Percentiles rank a stretch among this genome's conserved stretches.
These are phyloP conservation scores for Alosa sapidissima DNA, from an alignment of 2,797 vertebrate genomes.

Conservation along the genomic window DNA sequence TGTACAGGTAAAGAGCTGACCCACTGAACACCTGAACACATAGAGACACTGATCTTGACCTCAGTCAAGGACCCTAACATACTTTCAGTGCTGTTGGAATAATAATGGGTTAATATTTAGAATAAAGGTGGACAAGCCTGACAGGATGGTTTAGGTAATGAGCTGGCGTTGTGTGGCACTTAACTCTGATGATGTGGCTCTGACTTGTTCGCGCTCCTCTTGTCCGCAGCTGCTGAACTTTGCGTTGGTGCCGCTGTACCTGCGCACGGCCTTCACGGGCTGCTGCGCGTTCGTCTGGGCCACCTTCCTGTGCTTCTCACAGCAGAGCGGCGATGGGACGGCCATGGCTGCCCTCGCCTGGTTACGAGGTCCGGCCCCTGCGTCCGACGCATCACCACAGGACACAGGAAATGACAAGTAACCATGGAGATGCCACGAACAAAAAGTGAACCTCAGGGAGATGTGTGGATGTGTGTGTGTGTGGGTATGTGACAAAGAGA, in stretches of 20 bases:
- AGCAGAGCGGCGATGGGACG: constrained; percentile 82
- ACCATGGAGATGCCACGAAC: constrained; percentile 28
- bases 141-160: neutral
- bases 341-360: constrained; percentile 70
- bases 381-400: neutral
- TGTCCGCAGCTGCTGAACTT: constrained; percentile 85
- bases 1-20: constrained; percentile 82
- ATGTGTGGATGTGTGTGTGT: neutral
- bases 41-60: neutral
- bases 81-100: neutral
- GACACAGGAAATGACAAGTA: constrained; percentile 18
- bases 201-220: constrained; percentile 36
- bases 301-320: constrained; percentile 88
- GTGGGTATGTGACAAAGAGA: neutral
- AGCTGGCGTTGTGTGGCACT: neutral
- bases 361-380: constrained; percentile 57
- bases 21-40: neutral
- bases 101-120: too few relatives aligned
- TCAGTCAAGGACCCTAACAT: neutral
- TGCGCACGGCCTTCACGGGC: constrained; percentile 85
- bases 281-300: constrained; percentile 89
- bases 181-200: neutral
- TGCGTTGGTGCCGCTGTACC: constrained; percentile 79
- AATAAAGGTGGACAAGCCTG: neutral
- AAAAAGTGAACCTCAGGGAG: constrained; percentile 3